Percentiles rank a stretch among this genome's conserved stretches.
Conservation (phyloP, 1,140 invertebrate genomes). For the Spodoptera frugiperda region DNA sequence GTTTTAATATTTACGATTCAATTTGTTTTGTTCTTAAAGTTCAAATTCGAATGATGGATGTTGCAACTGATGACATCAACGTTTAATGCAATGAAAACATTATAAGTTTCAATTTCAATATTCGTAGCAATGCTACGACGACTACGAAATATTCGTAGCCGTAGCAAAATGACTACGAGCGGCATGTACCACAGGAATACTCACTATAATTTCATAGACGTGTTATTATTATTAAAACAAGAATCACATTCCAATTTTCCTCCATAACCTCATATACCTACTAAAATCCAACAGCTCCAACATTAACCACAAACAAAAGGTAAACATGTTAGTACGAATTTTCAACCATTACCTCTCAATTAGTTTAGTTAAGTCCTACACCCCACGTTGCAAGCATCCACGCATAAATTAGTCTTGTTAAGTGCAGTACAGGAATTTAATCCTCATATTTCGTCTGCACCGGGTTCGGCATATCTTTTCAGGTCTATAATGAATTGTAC, state of each 20-base stretch:
- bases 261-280: neutral
- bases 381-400: constrained; percentile 67
- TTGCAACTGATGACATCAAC: too few species aligned
- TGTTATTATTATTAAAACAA: too few species aligned
- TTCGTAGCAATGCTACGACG: too few species aligned
- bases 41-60: too few species aligned
- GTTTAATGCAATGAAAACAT: too few species aligned
- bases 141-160: too few species aligned
- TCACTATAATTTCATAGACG: too few species aligned
- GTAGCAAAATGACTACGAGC: too few species aligned
- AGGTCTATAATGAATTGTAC: constrained; percentile 68
- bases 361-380: constrained; percentile 80
- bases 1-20: constrained; percentile 6
- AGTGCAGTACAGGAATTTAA: constrained; percentile 84
- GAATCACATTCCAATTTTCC: too few species aligned
- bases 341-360: constrained; percentile 79
- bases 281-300: neutral
- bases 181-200: too few species aligned
- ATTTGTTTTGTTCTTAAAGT: neutral
- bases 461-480: constrained; percentile 80
- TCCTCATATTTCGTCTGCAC: constrained; percentile 84
- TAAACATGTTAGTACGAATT: constrained; percentile 44
- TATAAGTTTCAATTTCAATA: too few species aligned
- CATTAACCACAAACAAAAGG: constrained; percentile 14
- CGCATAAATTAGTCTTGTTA: constrained; percentile 84